These are phyloP conservation scores for Nephrotoma flavescens DNA, from an alignment of 2,888 invertebrate genomes.

Conservation along the genomic window DNA sequence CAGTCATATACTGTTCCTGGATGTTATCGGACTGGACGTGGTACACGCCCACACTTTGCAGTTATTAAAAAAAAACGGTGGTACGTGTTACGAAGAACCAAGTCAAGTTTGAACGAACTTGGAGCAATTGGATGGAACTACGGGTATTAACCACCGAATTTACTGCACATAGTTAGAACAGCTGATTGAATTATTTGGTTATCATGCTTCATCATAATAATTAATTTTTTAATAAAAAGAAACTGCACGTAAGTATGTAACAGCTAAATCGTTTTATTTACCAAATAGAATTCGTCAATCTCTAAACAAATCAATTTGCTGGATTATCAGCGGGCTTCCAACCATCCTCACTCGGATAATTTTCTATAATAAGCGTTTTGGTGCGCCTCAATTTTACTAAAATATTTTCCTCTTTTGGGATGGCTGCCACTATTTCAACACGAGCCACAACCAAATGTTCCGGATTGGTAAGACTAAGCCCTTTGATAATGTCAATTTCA, in stretches of 20 bases:
- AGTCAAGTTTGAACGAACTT: no score
- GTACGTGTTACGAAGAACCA: no score
- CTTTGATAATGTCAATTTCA: conserved; percentile 64
- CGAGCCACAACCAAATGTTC: conserved; percentile 53
- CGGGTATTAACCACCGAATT: no score
- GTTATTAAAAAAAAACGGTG: no score
- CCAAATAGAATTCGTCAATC: neutral
- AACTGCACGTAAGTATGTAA: neutral
- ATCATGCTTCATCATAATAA: no score
- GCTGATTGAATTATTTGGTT: no score
- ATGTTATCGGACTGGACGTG: no score
- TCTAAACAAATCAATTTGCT: conserved; percentile 23
- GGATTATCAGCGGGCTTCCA: conserved; percentile 32
- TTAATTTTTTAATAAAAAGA: no score
- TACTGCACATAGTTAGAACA: no score
- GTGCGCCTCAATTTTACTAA: conserved; percentile 47
- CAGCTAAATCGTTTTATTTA: neutral
- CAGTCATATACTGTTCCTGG: no score
- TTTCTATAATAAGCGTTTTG: conserved; percentile 56
- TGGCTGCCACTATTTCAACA: conserved; percentile 44
- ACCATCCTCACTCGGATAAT: conserved; percentile 37
- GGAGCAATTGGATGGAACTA: no score
- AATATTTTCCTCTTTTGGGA: conserved; percentile 39
- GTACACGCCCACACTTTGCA: no score
- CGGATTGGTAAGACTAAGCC: conserved; percentile 48